Conservation (phyloP, 1,140 invertebrate species). For the Wasmannia auropunctata region DNA sequence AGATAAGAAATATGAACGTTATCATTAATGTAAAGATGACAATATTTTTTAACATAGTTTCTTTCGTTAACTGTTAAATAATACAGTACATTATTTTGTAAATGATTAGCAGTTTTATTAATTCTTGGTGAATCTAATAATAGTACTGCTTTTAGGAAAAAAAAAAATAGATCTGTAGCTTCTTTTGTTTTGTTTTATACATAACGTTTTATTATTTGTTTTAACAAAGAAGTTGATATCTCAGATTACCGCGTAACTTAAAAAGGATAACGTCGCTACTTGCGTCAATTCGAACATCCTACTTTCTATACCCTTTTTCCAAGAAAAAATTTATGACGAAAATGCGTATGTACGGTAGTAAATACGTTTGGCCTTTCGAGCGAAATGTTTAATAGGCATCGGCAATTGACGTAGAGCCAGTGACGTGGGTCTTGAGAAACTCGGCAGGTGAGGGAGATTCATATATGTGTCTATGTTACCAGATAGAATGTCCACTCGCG, state of each 20-base stretch:
- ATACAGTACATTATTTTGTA: neutral
- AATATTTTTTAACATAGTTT: neutral
- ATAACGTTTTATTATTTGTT: neutral
- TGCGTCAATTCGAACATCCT: neutral
- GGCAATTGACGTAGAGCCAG: neutral
- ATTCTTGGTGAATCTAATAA: neutral
- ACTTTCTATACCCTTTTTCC: neutral
- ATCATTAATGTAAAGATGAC: neutral
- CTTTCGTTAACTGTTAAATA: too few relatives aligned
- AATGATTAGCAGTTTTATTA: neutral
- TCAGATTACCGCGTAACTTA: neutral
- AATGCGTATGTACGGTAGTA: neutral
- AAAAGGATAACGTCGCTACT: neutral
- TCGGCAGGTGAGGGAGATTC: conserved; percentile 28
- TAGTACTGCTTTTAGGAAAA: neutral
- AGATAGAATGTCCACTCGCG: conserved; percentile 42
- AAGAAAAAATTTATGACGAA: neutral
- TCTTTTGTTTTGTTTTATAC: neutral
- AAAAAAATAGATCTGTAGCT: neutral
- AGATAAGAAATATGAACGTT: neutral
- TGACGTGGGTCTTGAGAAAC: conserved; percentile 50
- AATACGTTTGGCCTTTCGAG: conserved; percentile 1
- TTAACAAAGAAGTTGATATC: neutral
- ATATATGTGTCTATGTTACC: conserved; percentile 48
- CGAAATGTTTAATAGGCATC: conserved; percentile 34